Conservation (phyloP, 2,113 vertebrate species). For the Trachemys scripta region DNA sequence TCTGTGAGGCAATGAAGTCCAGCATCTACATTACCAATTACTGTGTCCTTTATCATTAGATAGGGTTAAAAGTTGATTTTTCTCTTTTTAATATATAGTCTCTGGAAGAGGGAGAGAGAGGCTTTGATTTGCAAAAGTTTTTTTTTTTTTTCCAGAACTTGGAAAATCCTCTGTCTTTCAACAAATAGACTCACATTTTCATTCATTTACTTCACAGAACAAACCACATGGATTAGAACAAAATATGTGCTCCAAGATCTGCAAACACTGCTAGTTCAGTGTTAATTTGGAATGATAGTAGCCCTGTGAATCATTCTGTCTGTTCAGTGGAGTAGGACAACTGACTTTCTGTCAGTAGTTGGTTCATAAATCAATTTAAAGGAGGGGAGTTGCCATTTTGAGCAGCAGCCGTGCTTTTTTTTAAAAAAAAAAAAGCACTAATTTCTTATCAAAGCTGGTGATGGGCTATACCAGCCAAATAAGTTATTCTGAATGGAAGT, state of each 20-base stretch:
- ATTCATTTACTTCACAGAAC: background rate
- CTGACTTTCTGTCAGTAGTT: slow-evolving; percentile 3
- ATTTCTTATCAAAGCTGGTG: slow-evolving; percentile 39
- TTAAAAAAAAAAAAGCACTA: background rate
- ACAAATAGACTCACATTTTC: background rate
- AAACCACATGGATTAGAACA: background rate
- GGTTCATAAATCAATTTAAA: slow-evolving; percentile 38
- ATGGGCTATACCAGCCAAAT: slow-evolving; percentile 24
- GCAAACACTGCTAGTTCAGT: background rate
- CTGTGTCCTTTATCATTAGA: background rate
- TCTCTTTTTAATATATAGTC: background rate
- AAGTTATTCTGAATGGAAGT: slow-evolving; percentile 29
- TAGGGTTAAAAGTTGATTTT: background rate
- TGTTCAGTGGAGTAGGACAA: background rate
- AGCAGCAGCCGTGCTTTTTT: background rate
- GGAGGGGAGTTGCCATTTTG: background rate
- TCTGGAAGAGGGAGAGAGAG: background rate
- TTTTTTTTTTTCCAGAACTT: background rate
- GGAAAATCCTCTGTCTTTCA: background rate
- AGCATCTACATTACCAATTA: background rate
- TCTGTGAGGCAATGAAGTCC: background rate
- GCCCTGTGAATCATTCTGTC: slow-evolving; percentile 22
- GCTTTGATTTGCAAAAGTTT: background rate
- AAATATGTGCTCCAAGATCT: background rate
- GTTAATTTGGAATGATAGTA: slow-evolving; percentile 18